Percentiles rank a stretch among this genome's conserved stretches.
These are phyloP conservation scores for Alfaro cultratus DNA, from an alignment of 2,797 vertebrate species.

Conservation along the genomic window DNA sequence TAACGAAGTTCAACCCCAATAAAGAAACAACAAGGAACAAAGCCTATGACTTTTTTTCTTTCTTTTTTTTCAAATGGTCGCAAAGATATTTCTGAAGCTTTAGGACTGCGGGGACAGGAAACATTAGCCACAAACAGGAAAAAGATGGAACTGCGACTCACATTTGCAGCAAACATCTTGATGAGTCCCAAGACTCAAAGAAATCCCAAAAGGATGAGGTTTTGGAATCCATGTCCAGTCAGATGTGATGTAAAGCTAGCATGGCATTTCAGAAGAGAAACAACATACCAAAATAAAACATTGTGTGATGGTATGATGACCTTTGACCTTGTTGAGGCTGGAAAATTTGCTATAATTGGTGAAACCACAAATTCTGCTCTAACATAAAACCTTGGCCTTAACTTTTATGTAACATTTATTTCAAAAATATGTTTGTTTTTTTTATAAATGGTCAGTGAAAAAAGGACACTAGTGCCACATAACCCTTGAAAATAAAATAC, in stretches of 20 bases:
- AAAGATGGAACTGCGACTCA: background rate
- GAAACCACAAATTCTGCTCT: too few species aligned
- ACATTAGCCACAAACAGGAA: background rate
- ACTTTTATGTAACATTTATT: too few species aligned
- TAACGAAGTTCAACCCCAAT: background rate
- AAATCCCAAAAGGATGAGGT: background rate
- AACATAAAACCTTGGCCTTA: too few species aligned
- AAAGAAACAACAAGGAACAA: background rate
- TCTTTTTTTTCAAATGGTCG: background rate
- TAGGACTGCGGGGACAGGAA: background rate
- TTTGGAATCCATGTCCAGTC: background rate
- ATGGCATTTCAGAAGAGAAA: background rate
- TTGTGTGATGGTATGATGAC: too few species aligned
- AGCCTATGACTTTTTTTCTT: too few species aligned
- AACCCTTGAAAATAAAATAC: too few species aligned
- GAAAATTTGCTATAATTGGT: too few species aligned
- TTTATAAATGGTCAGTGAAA: too few species aligned
- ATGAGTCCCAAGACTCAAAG: background rate
- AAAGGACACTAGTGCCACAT: too few species aligned
- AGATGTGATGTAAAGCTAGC: background rate
- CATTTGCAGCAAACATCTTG: slow-evolving; percentile 1
- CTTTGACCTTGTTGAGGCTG: too few species aligned
- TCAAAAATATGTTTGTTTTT: too few species aligned
- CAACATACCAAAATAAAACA: background rate
- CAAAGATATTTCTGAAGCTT: background rate